Base-by-base conservation (phyloP, 2,797 vertebrate genomes). In the Eospalax fontanierii region DNA sequence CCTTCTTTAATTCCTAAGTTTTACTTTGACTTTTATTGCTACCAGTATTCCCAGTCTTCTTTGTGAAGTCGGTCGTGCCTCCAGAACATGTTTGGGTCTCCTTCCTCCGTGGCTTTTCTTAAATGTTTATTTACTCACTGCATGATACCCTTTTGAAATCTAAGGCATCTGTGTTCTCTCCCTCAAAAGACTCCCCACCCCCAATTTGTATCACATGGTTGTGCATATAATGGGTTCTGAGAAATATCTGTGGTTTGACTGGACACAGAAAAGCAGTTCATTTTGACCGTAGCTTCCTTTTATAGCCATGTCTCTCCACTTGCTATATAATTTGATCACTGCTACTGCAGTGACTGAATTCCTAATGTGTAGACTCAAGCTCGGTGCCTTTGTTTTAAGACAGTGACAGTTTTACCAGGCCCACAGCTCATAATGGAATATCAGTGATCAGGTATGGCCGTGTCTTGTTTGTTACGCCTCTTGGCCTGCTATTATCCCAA, bases 401-500 rank as follows among this genome's bases (percentile, higher is more conserved):
- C 38, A 46, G 80, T 90, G 87, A 96, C 90, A 97, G 86, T 88
- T 95, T 97, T 79, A 95, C 78, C 87, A 96, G 73, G 46, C 35
- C 89, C n/a, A 28, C 83, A 75, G 71, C 66, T 87, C 40, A 1
- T 93, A 94, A 97, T 96, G 61, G 90, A 75, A 92, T 93, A 94
- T 43, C 22, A 66, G 96, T 54, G 93, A 90, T 93, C 96, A 95
- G 95, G 97, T 97, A 83, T 30, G 61, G 87, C 54, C 78, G 70
- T n/a, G 2, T 87, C 70, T 57, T 18, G 35, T 78, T 74, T 71
- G 80, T 97, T 93, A 95, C 0, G 12, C 92, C 76, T 97, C 89
- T 92, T 95, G 91, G 93, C 81, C 91, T 46, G 87, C 71, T 97
- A 87, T 95, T 95, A 95, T 97, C 96, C 82, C 75, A 95, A 96